Base-by-base conservation (phyloP, 2,797 vertebrate genomes). In the Smutsia gigantea region DNA sequence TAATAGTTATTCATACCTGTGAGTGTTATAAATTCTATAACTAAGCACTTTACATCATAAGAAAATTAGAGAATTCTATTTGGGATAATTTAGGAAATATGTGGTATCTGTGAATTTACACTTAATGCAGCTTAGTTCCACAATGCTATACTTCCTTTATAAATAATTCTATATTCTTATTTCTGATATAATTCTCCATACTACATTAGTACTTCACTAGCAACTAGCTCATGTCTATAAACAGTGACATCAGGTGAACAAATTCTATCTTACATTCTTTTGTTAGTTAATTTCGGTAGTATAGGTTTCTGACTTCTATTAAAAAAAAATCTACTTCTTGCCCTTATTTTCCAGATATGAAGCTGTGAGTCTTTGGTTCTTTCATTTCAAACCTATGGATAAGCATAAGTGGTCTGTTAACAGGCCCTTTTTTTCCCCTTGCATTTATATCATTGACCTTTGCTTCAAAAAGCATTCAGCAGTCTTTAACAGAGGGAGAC, bases 371-470 rank as follows among this genome's bases (percentile, higher is more conserved):
- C 95, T 97, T 97, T 95, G 90, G 84, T 93, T 94, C 97, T 98
- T 98, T 98, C 97, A 97, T 98, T 97, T 98, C 92, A 97, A n/a
- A 96, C 96, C 95, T 97, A 87, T 98, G 91, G 96, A 85, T 96
- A 97, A 96, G 86, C 90, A 93, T 92, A 98, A 98, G 97, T 5
- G 37, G 72, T 96, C 96, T 98, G 96, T 98, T 98, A 98, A 98
- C 93, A 95, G 94, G 71, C 79, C 79, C 77, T 46, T 93, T 83
- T 88, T 7, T 55, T 27, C 13, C 39, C 31, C 42, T 51, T 94
- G 82, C 97, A 86, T 98, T 98, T 98, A 97, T 98, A 97, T 98
- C 90, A 96, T 97, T 98, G 98, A 98, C 98, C 98, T 98, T 98
- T 98, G 98, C 97, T 98, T 98, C 97, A 95, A 93, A 98, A 97